Conservation (phyloP, 2,113 vertebrate species). For the Aptenodytes forsteri region DNA sequence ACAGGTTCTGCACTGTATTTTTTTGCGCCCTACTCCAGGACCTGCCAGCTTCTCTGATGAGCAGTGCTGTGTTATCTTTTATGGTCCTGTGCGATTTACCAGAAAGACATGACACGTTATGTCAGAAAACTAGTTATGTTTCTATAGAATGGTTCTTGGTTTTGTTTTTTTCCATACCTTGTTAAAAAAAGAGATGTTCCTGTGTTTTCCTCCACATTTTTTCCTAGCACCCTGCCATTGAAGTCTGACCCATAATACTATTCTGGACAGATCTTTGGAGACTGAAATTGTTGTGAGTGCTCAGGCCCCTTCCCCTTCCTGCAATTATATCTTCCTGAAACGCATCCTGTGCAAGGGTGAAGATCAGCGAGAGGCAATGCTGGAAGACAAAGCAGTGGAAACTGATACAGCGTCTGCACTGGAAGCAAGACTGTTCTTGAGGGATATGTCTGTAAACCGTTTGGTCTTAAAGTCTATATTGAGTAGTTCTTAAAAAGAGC, state of each 20-base stretch:
- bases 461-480: background rate
- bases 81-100: background rate
- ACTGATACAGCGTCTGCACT: background rate
- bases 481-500: background rate
- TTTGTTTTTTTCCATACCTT: background rate
- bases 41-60: background rate
- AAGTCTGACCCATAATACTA: background rate
- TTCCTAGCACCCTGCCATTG: background rate
- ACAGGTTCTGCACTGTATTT: background rate
- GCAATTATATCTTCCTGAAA: conserved; percentile 30
- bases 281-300: background rate
- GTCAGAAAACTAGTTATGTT: background rate
- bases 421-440: background rate
- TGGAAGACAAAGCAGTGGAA: background rate
- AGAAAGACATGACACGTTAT: accelerated
- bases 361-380: background rate
- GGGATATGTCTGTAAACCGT: background rate
- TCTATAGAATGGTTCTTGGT: background rate
- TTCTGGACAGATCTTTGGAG: background rate
- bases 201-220: background rate
- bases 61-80: background rate
- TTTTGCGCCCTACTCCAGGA: background rate
- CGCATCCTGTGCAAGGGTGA: conserved; percentile 53
- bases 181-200: background rate
- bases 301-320: conserved; percentile 35